These are phyloP conservation scores for Vulpes vulpes DNA, from an alignment of 2,113 vertebrate species.

Conservation along the genomic window DNA sequence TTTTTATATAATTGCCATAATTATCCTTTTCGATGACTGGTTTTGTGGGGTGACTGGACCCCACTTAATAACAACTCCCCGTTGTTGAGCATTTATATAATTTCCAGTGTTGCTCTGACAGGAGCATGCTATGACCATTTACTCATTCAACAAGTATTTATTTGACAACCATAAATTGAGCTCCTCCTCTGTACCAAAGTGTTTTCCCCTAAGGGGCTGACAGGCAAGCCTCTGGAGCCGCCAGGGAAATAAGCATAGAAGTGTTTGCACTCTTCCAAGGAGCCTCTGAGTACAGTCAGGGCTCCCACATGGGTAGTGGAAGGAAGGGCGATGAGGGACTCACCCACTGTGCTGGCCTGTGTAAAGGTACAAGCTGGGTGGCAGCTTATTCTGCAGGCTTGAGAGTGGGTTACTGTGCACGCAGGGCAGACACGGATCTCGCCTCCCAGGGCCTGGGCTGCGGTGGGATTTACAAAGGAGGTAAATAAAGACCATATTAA, in stretches of 20 bases:
- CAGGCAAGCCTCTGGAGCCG: background rate
- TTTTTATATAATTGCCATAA: background rate
- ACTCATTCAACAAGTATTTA: conserved; percentile 27
- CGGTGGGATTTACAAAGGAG: background rate
- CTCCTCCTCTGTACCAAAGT: too few relatives aligned
- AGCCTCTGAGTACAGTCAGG: background rate
- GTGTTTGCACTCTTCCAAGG: background rate
- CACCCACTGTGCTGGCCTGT: rapidly evolving
- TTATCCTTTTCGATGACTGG: background rate
- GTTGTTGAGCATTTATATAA: background rate
- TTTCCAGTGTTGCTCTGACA: background rate
- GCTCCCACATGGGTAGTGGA: background rate
- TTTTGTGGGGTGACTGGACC: background rate
- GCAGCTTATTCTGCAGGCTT: background rate
- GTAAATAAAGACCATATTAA: background rate
- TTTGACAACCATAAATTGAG: background rate
- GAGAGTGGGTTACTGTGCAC: background rate
- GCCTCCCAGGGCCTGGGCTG: background rate
- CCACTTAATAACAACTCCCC: background rate
- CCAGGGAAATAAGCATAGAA: rapidly evolving
- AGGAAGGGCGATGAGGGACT: too few relatives aligned
- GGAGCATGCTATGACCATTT: rapidly evolving
- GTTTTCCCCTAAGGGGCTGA: background rate
- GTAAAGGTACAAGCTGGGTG: background rate
- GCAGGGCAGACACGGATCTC: too few relatives aligned